Evolutionary conservation across 2,113 vertebrate species (phyloP).

Genomic region (Ellobius talpinus): DNA sequence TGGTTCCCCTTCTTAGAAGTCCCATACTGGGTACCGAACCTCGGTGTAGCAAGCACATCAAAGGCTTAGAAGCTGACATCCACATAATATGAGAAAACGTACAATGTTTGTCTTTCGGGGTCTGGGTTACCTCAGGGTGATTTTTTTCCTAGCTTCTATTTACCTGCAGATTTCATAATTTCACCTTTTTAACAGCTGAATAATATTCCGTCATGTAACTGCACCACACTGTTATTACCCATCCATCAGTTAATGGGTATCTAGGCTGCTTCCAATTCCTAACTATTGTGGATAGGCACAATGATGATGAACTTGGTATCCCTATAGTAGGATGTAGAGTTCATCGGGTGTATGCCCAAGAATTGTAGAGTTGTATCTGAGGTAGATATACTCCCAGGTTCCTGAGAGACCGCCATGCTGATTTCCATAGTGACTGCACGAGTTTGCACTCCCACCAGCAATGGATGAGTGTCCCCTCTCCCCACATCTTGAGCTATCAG

Average conservation of each 20-base stretch:
- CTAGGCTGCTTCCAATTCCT: background rate
- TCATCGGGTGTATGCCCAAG: background rate
- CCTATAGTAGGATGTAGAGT: background rate
- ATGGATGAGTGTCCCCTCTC: background rate
- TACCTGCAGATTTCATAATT: background rate
- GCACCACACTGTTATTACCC: background rate
- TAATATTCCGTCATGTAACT: background rate
- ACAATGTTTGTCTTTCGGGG: background rate
- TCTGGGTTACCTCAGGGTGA: background rate
- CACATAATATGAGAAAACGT: no score
- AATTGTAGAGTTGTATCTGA: background rate
- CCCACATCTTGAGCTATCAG: background rate
- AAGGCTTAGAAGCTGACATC: background rate
- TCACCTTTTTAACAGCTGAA: background rate
- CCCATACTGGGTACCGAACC: background rate
- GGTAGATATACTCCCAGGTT: background rate
- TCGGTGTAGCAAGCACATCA: background rate
- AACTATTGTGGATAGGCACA: background rate
- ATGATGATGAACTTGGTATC: no score
- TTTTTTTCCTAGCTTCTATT: background rate
- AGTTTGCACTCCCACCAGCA: background rate
- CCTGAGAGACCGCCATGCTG: background rate
- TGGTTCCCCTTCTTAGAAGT: no score
- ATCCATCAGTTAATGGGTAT: background rate
- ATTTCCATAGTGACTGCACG: background rate